A percentile compares a stretch with the other conserved stretches of the same genome.
phyloP scores from a whole-genome alignment of 2,797 vertebrate species.

The Hipposideros larvatus region DNA sequence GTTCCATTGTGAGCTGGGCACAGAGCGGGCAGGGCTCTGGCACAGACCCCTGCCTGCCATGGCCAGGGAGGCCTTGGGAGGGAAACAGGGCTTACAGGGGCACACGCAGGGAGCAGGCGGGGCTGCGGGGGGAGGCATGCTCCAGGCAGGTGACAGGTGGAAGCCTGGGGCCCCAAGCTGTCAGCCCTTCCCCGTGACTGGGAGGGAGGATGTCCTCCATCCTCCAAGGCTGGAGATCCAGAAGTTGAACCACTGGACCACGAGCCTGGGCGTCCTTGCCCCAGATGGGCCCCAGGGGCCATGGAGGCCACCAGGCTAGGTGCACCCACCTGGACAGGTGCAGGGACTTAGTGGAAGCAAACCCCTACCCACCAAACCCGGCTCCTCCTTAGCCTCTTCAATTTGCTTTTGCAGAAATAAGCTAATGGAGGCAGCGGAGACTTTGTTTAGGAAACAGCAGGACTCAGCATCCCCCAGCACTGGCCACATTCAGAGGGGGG shows the following conservation, averaged over 20 bases:
- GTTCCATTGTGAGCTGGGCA: not conserved
- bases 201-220: not conserved
- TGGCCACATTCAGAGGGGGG: not conserved
- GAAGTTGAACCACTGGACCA: not conserved
- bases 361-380: not conserved
- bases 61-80: not conserved
- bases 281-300: not conserved
- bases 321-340: too few relatives aligned
- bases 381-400: not conserved
- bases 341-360: not conserved
- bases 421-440: not conserved
- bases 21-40: not conserved
- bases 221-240: not conserved
- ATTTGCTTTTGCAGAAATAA: not conserved
- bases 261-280: not conserved
- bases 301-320: too few relatives aligned
- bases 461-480: not conserved
- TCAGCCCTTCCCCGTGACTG: not conserved
- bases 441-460: not conserved
- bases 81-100: not conserved
- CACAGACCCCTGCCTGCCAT: too few relatives aligned
- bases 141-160: not conserved
- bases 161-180: not conserved
- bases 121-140: fast-evolving
- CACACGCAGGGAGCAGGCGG: fast-evolving